Evolutionary conservation across 2,797 vertebrate species (phyloP), one percentile per base, ranked within the genome.

Genomic region (Diceros bicornis): DNA sequence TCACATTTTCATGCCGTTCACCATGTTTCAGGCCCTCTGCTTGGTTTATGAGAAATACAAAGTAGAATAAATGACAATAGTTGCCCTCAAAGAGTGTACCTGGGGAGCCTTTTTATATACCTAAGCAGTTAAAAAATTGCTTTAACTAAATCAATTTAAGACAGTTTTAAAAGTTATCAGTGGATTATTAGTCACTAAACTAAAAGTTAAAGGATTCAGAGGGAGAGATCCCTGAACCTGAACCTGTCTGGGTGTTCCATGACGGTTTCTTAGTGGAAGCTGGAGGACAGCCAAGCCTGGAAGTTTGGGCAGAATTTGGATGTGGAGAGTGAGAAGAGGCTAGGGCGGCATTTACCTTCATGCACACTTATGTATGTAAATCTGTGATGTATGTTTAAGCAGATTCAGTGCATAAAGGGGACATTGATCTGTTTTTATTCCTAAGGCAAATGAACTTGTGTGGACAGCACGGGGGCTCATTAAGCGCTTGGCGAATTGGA

Each of bases 361-460:
- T 18, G 29, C 10, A 29, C n/a, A 52, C 55, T 25, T 41, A 32
- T 21, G 2, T 66, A 41, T 37, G 29, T 77, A 78, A 68, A 92
- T 74, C 90, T 34, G 81, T 83, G 85, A 72, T 88, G 72, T 25
- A 25, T 82, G 62, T 52, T 88, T 96, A 97, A 92, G 87, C 34
- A 72, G 91, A 95, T 85, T 93, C 87, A 78, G 64, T 88, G 64
- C 79, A 41, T 82, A 92, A 96, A 91, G 72, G 74, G 34, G 90
- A 34, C 75, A 92, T 97, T 57, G 78, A 98, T 97, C 96, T 97
- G 92, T 96, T 96, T 98, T 97, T 72, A 85, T 94, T 97, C 92
- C 95, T 92, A 96, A 92, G 66, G 92, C 81, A 97, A 97, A 98
- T 94, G 92, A 96, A 89, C 95, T 96, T 97, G 88, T 96, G 95